Evolutionary conservation across 2,888 invertebrate genomes (phyloP), one percentile per base, ranked within the genome.

Genomic region (Spisula subtruncata): DNA sequence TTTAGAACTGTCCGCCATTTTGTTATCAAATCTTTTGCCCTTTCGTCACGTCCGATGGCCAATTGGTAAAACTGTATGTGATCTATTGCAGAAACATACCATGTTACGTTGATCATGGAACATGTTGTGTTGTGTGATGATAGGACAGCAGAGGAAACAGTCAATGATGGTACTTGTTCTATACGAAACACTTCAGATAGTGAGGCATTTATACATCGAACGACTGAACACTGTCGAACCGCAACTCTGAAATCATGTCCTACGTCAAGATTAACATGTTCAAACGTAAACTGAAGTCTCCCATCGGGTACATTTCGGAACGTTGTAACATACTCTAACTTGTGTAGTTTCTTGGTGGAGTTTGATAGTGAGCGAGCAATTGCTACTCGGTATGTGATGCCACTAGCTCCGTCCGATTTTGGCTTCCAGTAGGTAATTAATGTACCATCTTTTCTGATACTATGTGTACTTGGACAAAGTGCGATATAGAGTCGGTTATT

Each of bases 41-140:
- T 32, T 35, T 75, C 32, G 35, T 75, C 46, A 46, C 48, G 46
- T 1, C 81, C 32, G 29, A 75, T 75, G 6, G 75, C 16, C 75
- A 32, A 75, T 32, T 75, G 75, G 35, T 75, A 51, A 18, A 94
- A 91, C 56, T 93, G 46, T n/a, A 54, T 48, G 16, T 54, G 29
- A 18, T 32, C 54, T 1, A 48, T 29, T 10, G 20, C 29, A 12
- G 51, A 81, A 12, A 54, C 51, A 54, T 81, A 29, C 81, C 81
- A 81, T 8, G 54, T 51, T 29, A 81, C n/a, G 2, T 81, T 29
- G 12, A 54, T 54, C 81, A 32, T 51, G 1, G 81, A 48, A 54
- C 51, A 51, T 29, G 81, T 18, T 10, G 25, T 10, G 12, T 25
- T 54, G 6, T 16, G 51, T 51, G 32, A 8, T 14, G 29, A 5